Evolutionary conservation across 2,888 invertebrate species (phyloP).

Genomic region (Clepsis dumicolana): DNA sequence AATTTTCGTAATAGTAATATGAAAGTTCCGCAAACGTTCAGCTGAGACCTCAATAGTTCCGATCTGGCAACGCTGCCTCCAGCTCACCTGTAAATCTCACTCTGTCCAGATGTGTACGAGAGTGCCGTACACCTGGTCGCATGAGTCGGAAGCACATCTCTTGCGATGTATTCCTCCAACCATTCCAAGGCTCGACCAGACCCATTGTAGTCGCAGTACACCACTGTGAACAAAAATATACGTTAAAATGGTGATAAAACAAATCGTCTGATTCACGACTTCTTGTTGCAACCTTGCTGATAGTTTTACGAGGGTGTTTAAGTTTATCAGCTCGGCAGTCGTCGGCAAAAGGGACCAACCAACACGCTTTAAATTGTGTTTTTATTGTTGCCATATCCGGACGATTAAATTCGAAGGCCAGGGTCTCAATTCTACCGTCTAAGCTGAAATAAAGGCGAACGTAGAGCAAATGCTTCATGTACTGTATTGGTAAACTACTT

Average conservation of each 20-base stretch:
- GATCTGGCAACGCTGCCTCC: too few relatives aligned
- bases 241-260: conserved; percentile 22
- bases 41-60: too few relatives aligned
- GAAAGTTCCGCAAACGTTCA: not conserved
- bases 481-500: too few relatives aligned
- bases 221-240: conserved; percentile 81
- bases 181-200: conserved; percentile 94
- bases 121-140: conserved; percentile 92
- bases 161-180: conserved; percentile 93
- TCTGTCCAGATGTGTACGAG: conserved; percentile 94
- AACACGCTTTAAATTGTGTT: too few relatives aligned
- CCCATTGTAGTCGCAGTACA: conserved; percentile 95
- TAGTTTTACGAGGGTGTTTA: not conserved
- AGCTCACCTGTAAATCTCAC: conserved; percentile 92
- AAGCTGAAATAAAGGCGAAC: too few relatives aligned
- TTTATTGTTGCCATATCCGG: too few relatives aligned
- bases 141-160: conserved; percentile 93
- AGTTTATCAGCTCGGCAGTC: not conserved
- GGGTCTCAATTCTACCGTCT: too few relatives aligned
- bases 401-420: too few relatives aligned
- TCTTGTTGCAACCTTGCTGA: not conserved
- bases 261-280: conserved; percentile 16
- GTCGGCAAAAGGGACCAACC: not conserved
- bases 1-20: too few relatives aligned
- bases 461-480: too few relatives aligned